Base-by-base conservation (phyloP, 2,113 vertebrate genomes). In the Actenoides hombroni region DNA sequence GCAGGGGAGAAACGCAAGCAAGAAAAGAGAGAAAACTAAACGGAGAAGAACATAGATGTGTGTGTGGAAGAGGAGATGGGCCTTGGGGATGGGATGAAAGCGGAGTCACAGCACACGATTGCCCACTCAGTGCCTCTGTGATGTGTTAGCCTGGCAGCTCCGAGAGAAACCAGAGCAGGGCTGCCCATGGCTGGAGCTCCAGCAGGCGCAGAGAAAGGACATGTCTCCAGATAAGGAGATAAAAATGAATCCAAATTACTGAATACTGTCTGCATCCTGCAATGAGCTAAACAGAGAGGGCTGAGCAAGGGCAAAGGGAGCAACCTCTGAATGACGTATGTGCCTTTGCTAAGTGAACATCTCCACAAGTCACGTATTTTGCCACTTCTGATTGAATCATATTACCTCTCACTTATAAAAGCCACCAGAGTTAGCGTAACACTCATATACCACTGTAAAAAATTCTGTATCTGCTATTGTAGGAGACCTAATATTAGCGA, bases 201-300 rank as follows among this genome's bases (percentile, higher is more conserved):
- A 0, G 57, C 44, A 26, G 67, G 48, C 16, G 0, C 44, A 61
- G 57, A 24, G 74, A 40, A 82, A 87, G 39, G 61, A 87, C 31
- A 16, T 90, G 59, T 44, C 90, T 87, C 81, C 91, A 73, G 69
- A 94, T 74, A 90, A 93, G 87, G 83, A 93, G 79, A 92, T 61
- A 92, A 91, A 90, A 92, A 88, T 20, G 35, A 86, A 93, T 90
- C 83, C 64, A 0, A 54, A 39, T 60, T 74, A 83, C 61, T 74
- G 86, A 60, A 90, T 61, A 56, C 73, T 64, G 61, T 25, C 73
- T 82, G 40, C 35, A 77, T 46, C 78, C 56, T 63, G 33, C 83
- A 90, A 75, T 0, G 1, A 93, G 57, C 95, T 91, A 60, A 92
- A 75, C 44, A 68, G 48, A 83, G 64, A 60, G 9, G 46, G 59